Conservation (phyloP, 2,113 vertebrate species). For the Marmota flaviventris region DNA sequence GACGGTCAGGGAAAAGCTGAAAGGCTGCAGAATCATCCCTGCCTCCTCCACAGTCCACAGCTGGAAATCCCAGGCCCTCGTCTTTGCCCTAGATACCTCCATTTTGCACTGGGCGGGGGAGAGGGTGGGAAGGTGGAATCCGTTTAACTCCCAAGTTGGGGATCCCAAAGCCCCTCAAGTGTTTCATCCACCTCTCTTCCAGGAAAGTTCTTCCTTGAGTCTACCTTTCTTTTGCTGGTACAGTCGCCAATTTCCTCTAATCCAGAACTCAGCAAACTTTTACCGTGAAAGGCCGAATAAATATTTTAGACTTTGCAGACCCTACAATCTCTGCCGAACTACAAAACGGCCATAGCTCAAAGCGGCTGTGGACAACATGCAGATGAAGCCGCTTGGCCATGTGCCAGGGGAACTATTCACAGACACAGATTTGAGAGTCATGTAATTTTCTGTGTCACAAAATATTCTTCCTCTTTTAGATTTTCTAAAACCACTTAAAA, state of each 20-base stretch:
- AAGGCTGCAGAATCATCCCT: neutral
- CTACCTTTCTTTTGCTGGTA: neutral
- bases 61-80: neutral
- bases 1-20: neutral
- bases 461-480: neutral
- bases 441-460: neutral
- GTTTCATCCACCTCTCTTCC: neutral
- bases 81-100: neutral
- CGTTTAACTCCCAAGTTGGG: neutral
- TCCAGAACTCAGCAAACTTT: neutral
- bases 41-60: neutral
- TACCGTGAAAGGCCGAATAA: neutral
- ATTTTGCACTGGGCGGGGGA: neutral
- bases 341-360: neutral
- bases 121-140: neutral
- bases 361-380: neutral
- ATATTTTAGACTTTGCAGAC: neutral
- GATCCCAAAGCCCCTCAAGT: neutral
- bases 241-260: neutral
- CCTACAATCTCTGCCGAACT: neutral
- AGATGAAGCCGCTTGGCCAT: neutral
- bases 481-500: conserved; percentile 16
- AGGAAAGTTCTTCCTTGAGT: conserved; percentile 27
- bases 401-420: neutral
- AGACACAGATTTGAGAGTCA: neutral